Evolutionary conservation across 2,113 vertebrate species (phyloP), one percentile per base, ranked within the genome.

Genomic region (Plotosus lineatus): DNA sequence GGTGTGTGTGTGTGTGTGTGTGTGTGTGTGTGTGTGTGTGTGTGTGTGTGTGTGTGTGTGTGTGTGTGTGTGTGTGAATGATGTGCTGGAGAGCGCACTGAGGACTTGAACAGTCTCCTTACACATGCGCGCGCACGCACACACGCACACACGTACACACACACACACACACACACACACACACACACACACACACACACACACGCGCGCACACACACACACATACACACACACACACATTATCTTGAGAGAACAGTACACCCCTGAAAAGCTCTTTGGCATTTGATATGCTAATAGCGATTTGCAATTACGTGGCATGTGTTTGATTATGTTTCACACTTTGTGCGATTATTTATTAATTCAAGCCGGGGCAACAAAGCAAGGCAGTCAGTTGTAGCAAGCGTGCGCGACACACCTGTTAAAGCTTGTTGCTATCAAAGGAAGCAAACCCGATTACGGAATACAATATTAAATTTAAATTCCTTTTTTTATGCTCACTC

Each of bases 201-300:
- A 51, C 46, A 74, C 56, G 26, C 56, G 26, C 56, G 26, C 56
- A n/a, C 56, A 74, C 74, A 31, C 74, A 71, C 74, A 58, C 73
- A 55, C 79, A 74, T 60, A 65, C 75, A 61, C 77, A 66, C 66
- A 46, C 36, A 66, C 36, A 75, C 61, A 77, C 77, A 89, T 82
- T 83, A 84, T 84, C 46, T 48, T 15, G 75, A 71, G 46, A 78
- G 85, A 83, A 84, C 65, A 77, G 77, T 50, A 60, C 72, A 77
- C 65, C 40, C 83, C 84, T 63, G 82, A 87, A 83, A 88, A 81
- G 51, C 69, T 86, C 51, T 83, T 76, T 89, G 84, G 72, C 89
- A 88, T 91, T 86, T 88, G 66, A 88, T 88, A 88, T 88, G 84
- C 85, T 88, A 90, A 89, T 88, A 85, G 26, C 50, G 83, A 83